Conservation (phyloP, 2,888 invertebrate species). For the Nomada fucata region DNA sequence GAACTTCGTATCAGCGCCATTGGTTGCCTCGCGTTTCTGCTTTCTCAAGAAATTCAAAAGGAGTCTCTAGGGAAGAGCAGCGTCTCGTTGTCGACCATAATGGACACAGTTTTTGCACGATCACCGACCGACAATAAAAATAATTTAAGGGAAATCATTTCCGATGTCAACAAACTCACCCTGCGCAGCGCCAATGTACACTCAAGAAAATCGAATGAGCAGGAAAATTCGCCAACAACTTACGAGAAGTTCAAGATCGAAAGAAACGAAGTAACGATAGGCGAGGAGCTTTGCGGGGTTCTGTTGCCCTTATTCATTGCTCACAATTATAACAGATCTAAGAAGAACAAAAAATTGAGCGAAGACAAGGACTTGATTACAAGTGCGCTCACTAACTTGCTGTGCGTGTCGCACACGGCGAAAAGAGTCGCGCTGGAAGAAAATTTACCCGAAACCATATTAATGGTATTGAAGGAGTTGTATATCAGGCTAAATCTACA, state of each 20-base stretch:
- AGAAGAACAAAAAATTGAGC: conserved; percentile 77
- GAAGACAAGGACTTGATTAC: conserved; percentile 83
- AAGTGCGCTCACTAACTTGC: conserved; percentile 83
- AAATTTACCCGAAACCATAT: conserved; percentile 81
- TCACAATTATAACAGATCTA: conserved; percentile 78
- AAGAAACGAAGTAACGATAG: conserved; percentile 68
- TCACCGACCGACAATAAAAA: conserved; percentile 54
- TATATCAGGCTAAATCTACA: conserved; percentile 85
- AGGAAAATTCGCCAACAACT: conserved; percentile 19
- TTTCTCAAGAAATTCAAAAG: conserved; percentile 78
- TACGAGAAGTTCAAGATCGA: conserved; percentile 11
- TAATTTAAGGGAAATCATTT: conserved; percentile 66
- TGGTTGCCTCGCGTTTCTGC: conserved; percentile 77
- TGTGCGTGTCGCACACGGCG: conserved; percentile 84
- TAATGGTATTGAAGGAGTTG: conserved; percentile 84
- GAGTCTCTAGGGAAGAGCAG: conserved; percentile 62
- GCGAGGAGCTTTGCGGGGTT: conserved; percentile 84
- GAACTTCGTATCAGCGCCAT: conserved; percentile 79
- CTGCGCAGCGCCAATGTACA: conserved; percentile 59
- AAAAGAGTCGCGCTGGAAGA: conserved; percentile 83
- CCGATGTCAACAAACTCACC: conserved; percentile 72
- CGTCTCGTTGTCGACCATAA: conserved; percentile 60
- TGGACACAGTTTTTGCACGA: conserved; percentile 67
- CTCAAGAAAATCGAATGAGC: conserved; percentile 52
- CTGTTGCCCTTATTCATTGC: conserved; percentile 84